Evolutionary conservation across 1,140 invertebrate species (phyloP), one percentile per base, ranked within the genome.

Genomic region (Zaprionus davidi): DNA sequence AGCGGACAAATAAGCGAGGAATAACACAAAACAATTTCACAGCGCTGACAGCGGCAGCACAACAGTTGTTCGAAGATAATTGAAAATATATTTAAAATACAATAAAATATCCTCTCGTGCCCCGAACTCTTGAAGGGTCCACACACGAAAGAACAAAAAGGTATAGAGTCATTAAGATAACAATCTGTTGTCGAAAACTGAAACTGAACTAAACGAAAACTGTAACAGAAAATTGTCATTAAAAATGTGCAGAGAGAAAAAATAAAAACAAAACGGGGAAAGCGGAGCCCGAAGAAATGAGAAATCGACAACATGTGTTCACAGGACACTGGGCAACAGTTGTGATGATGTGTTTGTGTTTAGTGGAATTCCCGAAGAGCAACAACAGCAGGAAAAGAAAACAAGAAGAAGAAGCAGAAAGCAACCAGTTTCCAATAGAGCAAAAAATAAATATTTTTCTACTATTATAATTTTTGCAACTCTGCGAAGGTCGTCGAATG

Each of bases 121-220:
- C 38, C 51, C 22, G 41, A 46, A 46, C n/a, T 17, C 5, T 2
- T 15, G 17, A 3, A 12, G 20, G 20, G 46, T 49, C 46, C 46
- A 12, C 20, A 22, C 28, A 15, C 53, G 13, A 34, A n/a, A 22
- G 26, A 24, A n/a, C 51, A 71, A 58, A 76, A 90, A 90, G 79
- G 85, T 85, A 88, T 90, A 85, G 73, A 88, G 85, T 88, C 85
- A 88, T 88, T 88, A 88, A 82, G 85, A 88, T 88, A 88, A 88
- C 85, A 88, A 88, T 88, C 85, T 88, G 81, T 68, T 78, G 70
- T 34, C 26, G 46, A 73, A 84, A 64, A 81, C 58, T 63, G 78
- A 81, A 76, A 78, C 64, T 65, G 75, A 64, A 59, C 63, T 74
- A 80, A 60, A 70, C 67, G 67, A 88, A 81, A 88, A 88, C 76